phyloP scores from a whole-genome alignment of 1,140 invertebrate species.

The Aradophagus sp. region DNA sequence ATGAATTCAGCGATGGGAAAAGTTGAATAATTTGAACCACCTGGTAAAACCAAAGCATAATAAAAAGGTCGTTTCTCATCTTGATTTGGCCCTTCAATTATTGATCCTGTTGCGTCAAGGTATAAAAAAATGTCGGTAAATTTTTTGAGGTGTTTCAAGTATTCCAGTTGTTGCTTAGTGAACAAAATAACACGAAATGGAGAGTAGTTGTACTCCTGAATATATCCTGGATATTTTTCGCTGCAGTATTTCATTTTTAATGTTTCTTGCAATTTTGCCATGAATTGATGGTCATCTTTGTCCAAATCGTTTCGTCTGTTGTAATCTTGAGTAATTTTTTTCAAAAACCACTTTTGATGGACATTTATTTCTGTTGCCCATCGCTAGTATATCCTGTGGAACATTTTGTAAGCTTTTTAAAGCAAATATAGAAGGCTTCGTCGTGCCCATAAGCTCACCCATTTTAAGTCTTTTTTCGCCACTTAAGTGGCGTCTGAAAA shows the following conservation, averaged over 20 bases:
- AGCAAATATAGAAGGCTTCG: conserved; percentile 2
- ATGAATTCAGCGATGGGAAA: no score
- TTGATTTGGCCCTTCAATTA: conserved; percentile 3
- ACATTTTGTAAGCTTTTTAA: conserved; percentile 2
- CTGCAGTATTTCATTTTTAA: neutral
- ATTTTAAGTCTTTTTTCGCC: conserved; percentile 5
- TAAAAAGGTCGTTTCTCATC: neutral
- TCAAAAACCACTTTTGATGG: conserved; percentile 3
- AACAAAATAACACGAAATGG: conserved; percentile 18
- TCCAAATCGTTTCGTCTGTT: conserved; percentile 9
- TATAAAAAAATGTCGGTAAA: conserved; percentile 3
- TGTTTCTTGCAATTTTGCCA: conserved; percentile 1
- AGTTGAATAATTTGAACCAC: no score
- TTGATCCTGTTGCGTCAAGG: conserved; percentile 17
- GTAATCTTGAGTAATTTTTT: conserved; percentile 14
- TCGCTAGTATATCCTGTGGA: conserved; percentile 1
- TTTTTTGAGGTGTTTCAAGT: conserved; percentile 6
- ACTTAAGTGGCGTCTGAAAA: conserved; percentile 3
- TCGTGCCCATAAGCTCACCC: conserved; percentile 1
- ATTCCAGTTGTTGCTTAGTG: conserved; percentile 1
- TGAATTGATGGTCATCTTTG: conserved; percentile 13
- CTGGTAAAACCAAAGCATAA: neutral
- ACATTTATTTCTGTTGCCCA: conserved; percentile 9
- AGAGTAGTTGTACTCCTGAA: conserved; percentile 4
- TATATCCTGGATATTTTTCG: neutral